Evolutionary conservation across 2,888 invertebrate species (phyloP).

Genomic region (Thera obeliscata): DNA sequence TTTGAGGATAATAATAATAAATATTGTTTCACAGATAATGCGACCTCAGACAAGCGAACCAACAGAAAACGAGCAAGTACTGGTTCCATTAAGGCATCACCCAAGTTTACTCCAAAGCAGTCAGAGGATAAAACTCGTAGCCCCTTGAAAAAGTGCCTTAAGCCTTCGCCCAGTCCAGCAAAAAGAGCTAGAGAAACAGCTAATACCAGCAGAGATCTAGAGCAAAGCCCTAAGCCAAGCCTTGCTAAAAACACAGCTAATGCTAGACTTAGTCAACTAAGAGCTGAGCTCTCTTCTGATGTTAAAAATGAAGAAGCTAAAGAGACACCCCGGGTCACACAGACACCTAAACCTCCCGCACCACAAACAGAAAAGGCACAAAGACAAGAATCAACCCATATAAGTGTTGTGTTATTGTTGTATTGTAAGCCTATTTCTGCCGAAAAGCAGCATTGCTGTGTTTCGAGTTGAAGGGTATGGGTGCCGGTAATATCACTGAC

Average conservation of each 20-base stretch:
- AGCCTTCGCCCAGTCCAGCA: slow-evolving; percentile 16
- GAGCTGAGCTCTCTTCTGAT: slow-evolving; percentile 59
- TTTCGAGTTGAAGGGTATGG: too few relatives aligned
- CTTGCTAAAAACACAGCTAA: slow-evolving; percentile 65
- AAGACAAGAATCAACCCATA: slow-evolving; percentile 48
- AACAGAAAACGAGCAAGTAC: slow-evolving; percentile 38
- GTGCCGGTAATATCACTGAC: too few relatives aligned
- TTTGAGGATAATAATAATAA: background rate
- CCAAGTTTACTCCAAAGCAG: slow-evolving; percentile 11
- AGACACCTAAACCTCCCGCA: slow-evolving; percentile 24
- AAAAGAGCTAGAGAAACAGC: slow-evolving; percentile 14
- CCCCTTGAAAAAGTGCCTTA: slow-evolving; percentile 14
- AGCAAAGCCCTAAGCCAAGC: slow-evolving; percentile 39
- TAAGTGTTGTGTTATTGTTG: too few relatives aligned
- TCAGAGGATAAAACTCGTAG: slow-evolving; percentile 5
- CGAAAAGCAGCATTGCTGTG: too few relatives aligned
- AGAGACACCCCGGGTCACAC: slow-evolving; percentile 46
- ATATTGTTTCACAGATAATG: slow-evolving; percentile 24
- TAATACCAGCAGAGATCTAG: slow-evolving; percentile 9
- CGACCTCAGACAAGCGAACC: slow-evolving; percentile 47
- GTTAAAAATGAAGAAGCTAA: slow-evolving; percentile 45
- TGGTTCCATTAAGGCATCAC: slow-evolving; percentile 20
- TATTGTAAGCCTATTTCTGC: too few relatives aligned
- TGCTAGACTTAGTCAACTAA: slow-evolving; percentile 59
- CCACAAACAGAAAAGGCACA: slow-evolving; percentile 49